These are phyloP conservation scores for Dromiciops gliroides DNA, from an alignment of 2,113 vertebrate genomes.

Conservation along the genomic window DNA sequence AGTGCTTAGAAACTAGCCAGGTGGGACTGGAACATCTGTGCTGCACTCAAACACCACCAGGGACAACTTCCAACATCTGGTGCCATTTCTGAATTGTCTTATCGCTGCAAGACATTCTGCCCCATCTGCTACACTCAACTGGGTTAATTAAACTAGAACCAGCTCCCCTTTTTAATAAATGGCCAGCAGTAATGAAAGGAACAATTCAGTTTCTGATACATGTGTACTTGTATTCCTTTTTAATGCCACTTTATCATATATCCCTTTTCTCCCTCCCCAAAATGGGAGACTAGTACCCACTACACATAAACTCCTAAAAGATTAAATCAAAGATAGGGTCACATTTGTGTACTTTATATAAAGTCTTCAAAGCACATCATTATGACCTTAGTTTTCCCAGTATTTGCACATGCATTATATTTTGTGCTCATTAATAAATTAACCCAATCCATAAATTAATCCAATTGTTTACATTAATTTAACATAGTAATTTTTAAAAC, in stretches of 20 bases:
- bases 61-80: conserved; percentile 92
- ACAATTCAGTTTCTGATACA: conserved; percentile 81
- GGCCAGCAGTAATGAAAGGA: conserved; percentile 86
- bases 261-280: conserved; percentile 21
- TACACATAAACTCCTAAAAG: not conserved
- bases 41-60: conserved; percentile 90
- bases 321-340: not conserved
- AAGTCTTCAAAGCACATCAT: conserved; percentile 20
- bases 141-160: conserved; percentile 88
- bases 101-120: conserved; percentile 88
- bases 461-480: not conserved
- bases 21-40: conserved; percentile 95
- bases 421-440: not conserved
- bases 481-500: not conserved
- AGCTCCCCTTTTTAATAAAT: conserved; percentile 86
- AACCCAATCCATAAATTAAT: not conserved
- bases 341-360: not conserved
- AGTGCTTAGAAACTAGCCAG: conserved; percentile 88
- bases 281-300: not conserved
- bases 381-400: conserved; percentile 5
- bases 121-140: conserved; percentile 95
- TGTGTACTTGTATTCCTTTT: conserved; percentile 83
- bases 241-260: conserved; percentile 78
- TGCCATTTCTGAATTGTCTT: conserved; percentile 89
- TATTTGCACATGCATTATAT: not conserved